A percentile compares a stretch with the other conserved stretches of the same genome.
Conservation (phyloP, 2,797 vertebrate species). For the Eutrigla gurnardus region DNA sequence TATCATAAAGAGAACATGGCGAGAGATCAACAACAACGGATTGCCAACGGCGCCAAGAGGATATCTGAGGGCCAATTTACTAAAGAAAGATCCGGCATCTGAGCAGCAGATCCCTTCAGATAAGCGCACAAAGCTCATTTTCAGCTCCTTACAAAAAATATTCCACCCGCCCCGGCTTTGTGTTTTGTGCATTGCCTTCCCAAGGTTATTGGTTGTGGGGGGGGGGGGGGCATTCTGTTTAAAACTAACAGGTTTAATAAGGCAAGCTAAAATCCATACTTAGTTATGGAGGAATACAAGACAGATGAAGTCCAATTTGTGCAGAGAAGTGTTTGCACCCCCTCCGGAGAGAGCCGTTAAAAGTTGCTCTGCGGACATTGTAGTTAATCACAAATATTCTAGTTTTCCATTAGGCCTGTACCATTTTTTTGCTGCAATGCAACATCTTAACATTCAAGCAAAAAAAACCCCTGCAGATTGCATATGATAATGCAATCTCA, state of each 20-base stretch:
- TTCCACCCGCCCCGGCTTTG: constrained; percentile 34
- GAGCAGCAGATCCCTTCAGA: constrained; percentile 73
- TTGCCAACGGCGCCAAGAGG: constrained; percentile 62
- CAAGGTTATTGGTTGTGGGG: constrained; percentile 49
- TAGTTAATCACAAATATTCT: constrained; percentile 32
- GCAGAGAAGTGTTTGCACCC: constrained; percentile 31
- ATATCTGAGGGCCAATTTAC: constrained; percentile 72
- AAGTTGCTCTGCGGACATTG: constrained; percentile 30
- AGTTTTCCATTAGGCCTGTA: constrained; percentile 10
- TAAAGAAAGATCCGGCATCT: constrained; percentile 62
- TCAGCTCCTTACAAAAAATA: constrained; percentile 56
- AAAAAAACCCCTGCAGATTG: constrained; percentile 7
- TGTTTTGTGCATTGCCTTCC: constrained; percentile 38
- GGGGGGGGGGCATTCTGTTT: constrained; percentile 29
- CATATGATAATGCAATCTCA: background rate
- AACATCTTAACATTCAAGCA: constrained; percentile 6
- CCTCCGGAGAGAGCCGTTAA: constrained; percentile 1
- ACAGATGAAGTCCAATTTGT: constrained; percentile 35
- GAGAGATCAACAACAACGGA: constrained; percentile 61
- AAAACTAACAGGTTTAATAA: constrained; percentile 45
- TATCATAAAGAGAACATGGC: constrained; percentile 33
- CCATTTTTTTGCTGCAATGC: background rate
- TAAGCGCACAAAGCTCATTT: constrained; percentile 63
- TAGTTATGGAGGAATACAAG: constrained; percentile 35
- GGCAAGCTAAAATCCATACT: constrained; percentile 54